Evolutionary conservation across 1,140 invertebrate species (phyloP).

Genomic region (Drosophila nigromelanica): DNA sequence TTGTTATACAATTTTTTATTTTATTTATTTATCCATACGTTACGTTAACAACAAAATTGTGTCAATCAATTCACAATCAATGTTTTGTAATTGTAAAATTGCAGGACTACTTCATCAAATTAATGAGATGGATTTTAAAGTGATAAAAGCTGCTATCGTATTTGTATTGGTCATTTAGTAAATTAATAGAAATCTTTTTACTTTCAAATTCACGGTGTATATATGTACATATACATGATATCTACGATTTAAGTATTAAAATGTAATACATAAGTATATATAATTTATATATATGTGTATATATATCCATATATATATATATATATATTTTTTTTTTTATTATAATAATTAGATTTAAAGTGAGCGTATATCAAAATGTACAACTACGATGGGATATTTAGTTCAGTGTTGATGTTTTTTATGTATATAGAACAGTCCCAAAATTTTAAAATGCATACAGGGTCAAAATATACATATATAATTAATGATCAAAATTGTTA

Average conservation of each 20-base stretch:
- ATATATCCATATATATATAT: too few relatives aligned
- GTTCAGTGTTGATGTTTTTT: constrained; percentile 15
- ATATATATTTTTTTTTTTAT: constrained; percentile 5
- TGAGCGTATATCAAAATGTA: constrained; percentile 53
- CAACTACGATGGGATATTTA: constrained; percentile 17
- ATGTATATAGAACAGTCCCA: constrained; percentile 5
- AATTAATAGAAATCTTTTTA: constrained; percentile 53
- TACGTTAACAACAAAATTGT: constrained; percentile 10
- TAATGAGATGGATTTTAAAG: constrained; percentile 84
- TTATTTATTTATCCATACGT: constrained; percentile 6
- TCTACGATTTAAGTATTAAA: constrained; percentile 32
- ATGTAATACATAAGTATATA: constrained; percentile 20
- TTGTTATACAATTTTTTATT: neutral
- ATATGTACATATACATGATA: constrained; percentile 56
- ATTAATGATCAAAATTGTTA: constrained; percentile 30
- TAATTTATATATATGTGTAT: constrained; percentile 7
- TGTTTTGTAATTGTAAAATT: constrained; percentile 79
- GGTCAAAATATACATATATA: constrained; percentile 17
- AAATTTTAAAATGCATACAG: constrained; percentile 26
- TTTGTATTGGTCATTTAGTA: constrained; percentile 54
- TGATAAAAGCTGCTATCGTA: constrained; percentile 78
- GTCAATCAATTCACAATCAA: constrained; percentile 48
- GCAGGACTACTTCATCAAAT: constrained; percentile 83
- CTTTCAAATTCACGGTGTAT: constrained; percentile 56
- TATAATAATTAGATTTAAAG: constrained; percentile 30